Evolutionary conservation across 2,113 vertebrate genomes (phyloP).

Genomic region (Thamnophis sirtalis): DNA sequence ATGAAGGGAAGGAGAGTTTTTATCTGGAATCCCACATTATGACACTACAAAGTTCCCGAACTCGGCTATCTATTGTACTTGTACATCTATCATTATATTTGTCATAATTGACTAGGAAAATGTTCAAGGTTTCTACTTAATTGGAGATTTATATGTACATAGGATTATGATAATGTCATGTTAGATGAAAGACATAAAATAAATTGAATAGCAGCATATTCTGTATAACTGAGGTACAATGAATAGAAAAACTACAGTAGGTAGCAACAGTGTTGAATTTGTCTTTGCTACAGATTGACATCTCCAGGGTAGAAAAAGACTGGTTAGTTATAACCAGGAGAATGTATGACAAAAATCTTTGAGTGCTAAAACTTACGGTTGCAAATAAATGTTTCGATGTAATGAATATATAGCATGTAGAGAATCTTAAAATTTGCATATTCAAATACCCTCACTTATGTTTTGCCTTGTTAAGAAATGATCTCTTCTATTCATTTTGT

Average conservation of each 20-base stretch:
- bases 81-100: background rate
- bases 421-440: background rate
- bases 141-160: conserved; percentile 2
- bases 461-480: background rate
- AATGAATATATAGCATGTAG: background rate
- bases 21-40: conserved; percentile 10
- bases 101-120: conserved; percentile 1
- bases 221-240: background rate
- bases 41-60: conserved; percentile 10
- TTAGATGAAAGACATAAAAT: conserved; percentile 1
- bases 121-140: background rate
- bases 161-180: conserved; percentile 7
- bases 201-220: conserved; percentile 2
- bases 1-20: background rate
- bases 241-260: conserved; percentile 8
- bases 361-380: background rate
- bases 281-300: background rate
- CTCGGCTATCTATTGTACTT: conserved; percentile 9
- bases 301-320: background rate
- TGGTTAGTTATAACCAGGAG: background rate
- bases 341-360: background rate
- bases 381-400: background rate
- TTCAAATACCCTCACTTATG: background rate
- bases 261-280: background rate
- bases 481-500: background rate